phyloP scores from a whole-genome alignment of 2,888 invertebrate species.

The Drosophila meridionalis region DNA sequence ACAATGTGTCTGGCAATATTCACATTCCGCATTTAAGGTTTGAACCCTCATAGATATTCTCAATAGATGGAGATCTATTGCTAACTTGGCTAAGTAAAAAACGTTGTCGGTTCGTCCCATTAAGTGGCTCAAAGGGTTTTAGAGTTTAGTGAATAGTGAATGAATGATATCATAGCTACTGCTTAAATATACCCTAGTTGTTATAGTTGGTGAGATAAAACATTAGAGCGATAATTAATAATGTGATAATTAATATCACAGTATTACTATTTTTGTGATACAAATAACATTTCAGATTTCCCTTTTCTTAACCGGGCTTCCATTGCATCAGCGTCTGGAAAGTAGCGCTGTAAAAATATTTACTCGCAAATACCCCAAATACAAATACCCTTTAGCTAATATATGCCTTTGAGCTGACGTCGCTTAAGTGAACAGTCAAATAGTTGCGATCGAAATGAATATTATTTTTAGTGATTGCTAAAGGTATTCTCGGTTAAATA shows the following conservation, averaged over 20 bases:
- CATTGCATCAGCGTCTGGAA: not conserved
- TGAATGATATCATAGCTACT: not conserved
- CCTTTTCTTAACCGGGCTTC: too few relatives aligned
- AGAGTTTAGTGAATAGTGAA: not conserved
- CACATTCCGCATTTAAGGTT: not conserved
- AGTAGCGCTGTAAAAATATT: not conserved
- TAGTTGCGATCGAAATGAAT: not conserved
- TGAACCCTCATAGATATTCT: slow-evolving; percentile 6
- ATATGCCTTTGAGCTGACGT: not conserved
- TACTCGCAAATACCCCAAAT: not conserved
- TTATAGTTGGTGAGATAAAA: not conserved
- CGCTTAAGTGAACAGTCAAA: not conserved
- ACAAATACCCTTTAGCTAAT: not conserved
- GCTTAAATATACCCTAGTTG: not conserved
- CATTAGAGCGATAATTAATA: not conserved
- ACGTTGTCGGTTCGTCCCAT: slow-evolving; percentile 27
- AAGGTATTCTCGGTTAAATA: not conserved
- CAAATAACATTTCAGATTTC: not conserved
- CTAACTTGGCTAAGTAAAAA: slow-evolving; percentile 57
- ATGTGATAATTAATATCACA: slow-evolving; percentile 4
- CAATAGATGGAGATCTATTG: not conserved
- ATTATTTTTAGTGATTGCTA: not conserved
- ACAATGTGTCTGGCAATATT: not conserved
- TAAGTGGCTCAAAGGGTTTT: slow-evolving; percentile 11
- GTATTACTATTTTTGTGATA: not conserved